Conservation (phyloP, 2,888 invertebrate genomes). For the Idaea aversata region DNA sequence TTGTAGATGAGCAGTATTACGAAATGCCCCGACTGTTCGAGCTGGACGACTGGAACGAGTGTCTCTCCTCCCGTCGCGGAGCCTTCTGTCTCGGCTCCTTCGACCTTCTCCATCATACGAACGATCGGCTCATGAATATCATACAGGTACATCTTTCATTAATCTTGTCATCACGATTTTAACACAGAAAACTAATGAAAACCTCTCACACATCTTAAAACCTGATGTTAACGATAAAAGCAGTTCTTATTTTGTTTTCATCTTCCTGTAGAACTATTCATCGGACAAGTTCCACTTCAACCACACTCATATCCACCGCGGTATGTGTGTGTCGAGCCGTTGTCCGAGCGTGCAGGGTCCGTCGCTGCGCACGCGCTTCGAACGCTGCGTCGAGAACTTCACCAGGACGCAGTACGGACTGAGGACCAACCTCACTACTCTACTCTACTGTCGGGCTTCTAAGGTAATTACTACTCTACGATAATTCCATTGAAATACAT, state of each 20-base stretch:
- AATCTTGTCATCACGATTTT: background rate
- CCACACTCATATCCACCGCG: conserved; percentile 52
- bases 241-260: no score
- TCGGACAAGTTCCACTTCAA: conserved; percentile 46
- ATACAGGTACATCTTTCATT: conserved; percentile 28
- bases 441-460: conserved; percentile 7
- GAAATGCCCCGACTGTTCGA: conserved; percentile 51
- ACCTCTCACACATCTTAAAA: background rate
- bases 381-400: conserved; percentile 39
- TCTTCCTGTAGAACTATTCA: conserved; percentile 41
- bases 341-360: conserved; percentile 42
- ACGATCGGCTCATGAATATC: conserved; percentile 25
- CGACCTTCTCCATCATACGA: conserved; percentile 34
- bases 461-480: background rate
- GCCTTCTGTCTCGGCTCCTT: conserved; percentile 56
- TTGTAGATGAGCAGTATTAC: conserved; percentile 44
- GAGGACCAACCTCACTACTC: conserved; percentile 32
- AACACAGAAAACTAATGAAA: no score
- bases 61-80: conserved; percentile 37
- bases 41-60: conserved; percentile 53
- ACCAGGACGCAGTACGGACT: conserved; percentile 35
- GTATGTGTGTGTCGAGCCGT: conserved; percentile 43
- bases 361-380: conserved; percentile 44
- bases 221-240: no score
- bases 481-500: no score